phyloP scores from a whole-genome alignment of 2,113 vertebrate species.

The Terrapene triunguis region DNA sequence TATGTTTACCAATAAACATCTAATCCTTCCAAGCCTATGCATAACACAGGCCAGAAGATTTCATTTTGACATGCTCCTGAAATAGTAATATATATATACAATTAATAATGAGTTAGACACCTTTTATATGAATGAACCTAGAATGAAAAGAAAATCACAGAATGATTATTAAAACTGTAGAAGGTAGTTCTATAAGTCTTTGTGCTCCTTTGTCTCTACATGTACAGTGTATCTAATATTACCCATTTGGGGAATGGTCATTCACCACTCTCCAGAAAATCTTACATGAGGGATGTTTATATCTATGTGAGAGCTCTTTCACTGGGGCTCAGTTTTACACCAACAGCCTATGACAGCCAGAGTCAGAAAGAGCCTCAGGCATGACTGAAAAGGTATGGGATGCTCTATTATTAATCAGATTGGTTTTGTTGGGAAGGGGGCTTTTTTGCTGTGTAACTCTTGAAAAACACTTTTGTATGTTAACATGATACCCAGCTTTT shows the following conservation, averaged over 20 bases:
- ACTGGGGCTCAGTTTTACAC: neutral
- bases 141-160: neutral
- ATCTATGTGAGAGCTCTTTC: neutral
- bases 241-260: neutral
- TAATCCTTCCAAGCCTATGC: too few species aligned
- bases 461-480: slow-evolving; percentile 50
- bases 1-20: too few species aligned
- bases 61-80: neutral
- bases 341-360: neutral
- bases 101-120: neutral
- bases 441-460: slow-evolving; percentile 24
- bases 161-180: neutral
- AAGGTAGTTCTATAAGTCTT: neutral
- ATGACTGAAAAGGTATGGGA: neutral
- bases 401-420: neutral
- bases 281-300: neutral
- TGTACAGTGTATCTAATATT: neutral
- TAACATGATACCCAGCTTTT: slow-evolving; percentile 44
- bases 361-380: neutral
- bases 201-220: neutral
- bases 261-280: neutral
- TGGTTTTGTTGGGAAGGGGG: neutral
- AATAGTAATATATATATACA: neutral
- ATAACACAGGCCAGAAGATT: neutral
- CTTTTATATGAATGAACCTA: neutral